Conservation (phyloP, 2,113 vertebrate genomes). For the Pristiophorus japonicus region DNA sequence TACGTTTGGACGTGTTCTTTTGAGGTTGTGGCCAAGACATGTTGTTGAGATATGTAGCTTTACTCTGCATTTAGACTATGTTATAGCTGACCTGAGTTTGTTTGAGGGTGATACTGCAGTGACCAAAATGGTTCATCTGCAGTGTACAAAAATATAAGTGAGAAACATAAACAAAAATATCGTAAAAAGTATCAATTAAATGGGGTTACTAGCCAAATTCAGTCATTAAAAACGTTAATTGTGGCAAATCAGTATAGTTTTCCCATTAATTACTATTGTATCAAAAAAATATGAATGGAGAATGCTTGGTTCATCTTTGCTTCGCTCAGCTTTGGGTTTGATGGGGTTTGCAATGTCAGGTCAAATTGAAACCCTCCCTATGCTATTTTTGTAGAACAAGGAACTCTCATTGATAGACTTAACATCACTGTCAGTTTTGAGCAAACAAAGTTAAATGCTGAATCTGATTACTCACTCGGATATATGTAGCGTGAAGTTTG, state of each 20-base stretch:
- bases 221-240: neutral
- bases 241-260: neutral
- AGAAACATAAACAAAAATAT: neutral
- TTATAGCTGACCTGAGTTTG: neutral
- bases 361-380: too few relatives aligned
- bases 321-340: neutral
- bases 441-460: accelerated
- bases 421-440: neutral
- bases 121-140: neutral
- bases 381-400: too few relatives aligned
- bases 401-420: neutral
- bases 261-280: neutral
- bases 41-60: neutral
- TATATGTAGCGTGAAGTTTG: slow-evolving; percentile 34
- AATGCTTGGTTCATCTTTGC: neutral
- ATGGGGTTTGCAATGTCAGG: neutral
- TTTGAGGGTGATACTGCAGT: neutral
- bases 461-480: slow-evolving; percentile 38
- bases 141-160: neutral
- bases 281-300: neutral
- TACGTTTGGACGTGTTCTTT: too few relatives aligned
- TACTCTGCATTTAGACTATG: neutral
- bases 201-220: neutral
- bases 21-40: too few relatives aligned
- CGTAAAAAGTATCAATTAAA: neutral